Evolutionary conservation across 2,113 vertebrate species (phyloP), one percentile per base, ranked within the genome.

Genomic region (Okapia johnstoni): DNA sequence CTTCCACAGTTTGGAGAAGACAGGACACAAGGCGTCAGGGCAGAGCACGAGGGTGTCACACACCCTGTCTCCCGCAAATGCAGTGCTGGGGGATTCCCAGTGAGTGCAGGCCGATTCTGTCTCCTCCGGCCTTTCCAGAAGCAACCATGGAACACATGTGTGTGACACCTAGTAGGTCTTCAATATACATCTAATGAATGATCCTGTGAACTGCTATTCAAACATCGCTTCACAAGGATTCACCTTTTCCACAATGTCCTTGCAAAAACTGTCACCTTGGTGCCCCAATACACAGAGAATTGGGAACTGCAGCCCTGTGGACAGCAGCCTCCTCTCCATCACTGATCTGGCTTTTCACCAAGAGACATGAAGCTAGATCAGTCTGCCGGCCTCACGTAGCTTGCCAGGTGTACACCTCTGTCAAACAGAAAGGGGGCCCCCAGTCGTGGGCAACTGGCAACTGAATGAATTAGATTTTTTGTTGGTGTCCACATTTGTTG

Each of bases 21-120:
- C 1, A 40, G 21, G 66, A 57, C 76, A 48, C 8, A 23, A 30
- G 80, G 25, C 17, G 4, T 11, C 40, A 14, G 57, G 19, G 73
- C 90, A 46, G 40, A 70, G 76, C 77, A 23, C 2, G 0, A 54
- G 23, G 11, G 28, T 15, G 13, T 9, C 36, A 12, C 2, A 10
- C 16, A 5, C 26, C 33, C 84, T 33, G 16, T 33, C 50, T 43
- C 77, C 10, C 16, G 0, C 0, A 0, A 21, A 50, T 6, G 19
- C 23, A 6, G 25, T 1, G 1, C 48, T 11, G 84, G 8, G n/a
- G 15, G 2, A 60, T 26, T 57, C 76, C 54, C 63, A 50, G 93
- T 4, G 1, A 9, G 2, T 0, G 11, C 15, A 40, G n/a, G 40
- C 13, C 2, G 2, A 40, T 55, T 28, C 46, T 13, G 3, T 17